These are phyloP conservation scores for Strigamia crassipes DNA, from an alignment of 2,888 invertebrate species.

Conservation along the genomic window DNA sequence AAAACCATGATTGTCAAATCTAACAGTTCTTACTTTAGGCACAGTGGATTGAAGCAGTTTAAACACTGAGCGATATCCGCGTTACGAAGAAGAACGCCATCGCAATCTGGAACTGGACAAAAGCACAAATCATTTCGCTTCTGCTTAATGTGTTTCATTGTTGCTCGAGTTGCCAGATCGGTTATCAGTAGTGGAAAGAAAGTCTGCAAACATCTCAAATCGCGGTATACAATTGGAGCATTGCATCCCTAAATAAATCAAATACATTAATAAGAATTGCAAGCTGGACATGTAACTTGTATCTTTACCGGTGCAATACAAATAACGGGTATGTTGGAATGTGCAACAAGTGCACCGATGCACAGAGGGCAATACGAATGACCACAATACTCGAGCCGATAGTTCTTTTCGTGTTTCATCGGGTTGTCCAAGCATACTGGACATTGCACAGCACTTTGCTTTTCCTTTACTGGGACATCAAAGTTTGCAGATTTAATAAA, in stretches of 20 bases:
- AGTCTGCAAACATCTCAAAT: neutral
- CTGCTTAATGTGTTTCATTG: neutral
- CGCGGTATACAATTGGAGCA: neutral
- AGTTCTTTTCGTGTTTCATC: neutral
- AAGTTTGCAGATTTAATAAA: neutral
- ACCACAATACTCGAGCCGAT: neutral
- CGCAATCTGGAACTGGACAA: neutral
- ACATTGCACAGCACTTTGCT: neutral
- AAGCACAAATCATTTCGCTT: neutral
- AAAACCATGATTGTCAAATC: neutral
- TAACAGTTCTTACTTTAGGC: neutral
- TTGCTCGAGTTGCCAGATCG: neutral
- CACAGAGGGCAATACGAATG: neutral
- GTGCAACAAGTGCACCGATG: neutral
- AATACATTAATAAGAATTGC: neutral
- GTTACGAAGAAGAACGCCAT: neutral
- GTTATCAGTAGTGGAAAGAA: neutral
- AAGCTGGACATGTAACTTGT: neutral
- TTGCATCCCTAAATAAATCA: neutral
- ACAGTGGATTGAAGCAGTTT: neutral
- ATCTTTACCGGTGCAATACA: neutral
- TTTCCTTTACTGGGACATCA: neutral
- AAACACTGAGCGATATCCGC: neutral
- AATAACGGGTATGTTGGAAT: neutral
- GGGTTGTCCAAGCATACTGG: neutral